Conservation (phyloP, 2,797 vertebrate genomes). For the Zenarchopterus dispar region DNA sequence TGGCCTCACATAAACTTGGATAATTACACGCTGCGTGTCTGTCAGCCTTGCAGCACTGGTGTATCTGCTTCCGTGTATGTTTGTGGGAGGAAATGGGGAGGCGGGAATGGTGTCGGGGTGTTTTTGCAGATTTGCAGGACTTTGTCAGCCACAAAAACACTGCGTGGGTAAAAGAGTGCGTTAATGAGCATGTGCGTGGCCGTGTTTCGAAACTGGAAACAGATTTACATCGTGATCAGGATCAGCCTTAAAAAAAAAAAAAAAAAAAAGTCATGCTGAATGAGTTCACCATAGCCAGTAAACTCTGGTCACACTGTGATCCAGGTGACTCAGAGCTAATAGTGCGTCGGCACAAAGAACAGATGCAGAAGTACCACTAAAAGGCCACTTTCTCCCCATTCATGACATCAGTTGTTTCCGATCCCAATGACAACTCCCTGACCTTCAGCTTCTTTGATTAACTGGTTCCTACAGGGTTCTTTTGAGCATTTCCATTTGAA, state of each 20-base stretch:
- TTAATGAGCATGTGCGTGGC: constrained; percentile 52
- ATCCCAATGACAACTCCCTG: constrained; percentile 45
- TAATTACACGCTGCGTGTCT: constrained; percentile 48
- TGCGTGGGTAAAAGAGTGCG: constrained; percentile 47
- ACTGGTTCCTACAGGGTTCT: constrained; percentile 52
- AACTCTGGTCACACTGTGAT: constrained; percentile 38
- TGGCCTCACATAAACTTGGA: constrained; percentile 50
- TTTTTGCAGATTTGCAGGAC: constrained; percentile 45
- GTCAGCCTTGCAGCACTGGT: constrained; percentile 33
- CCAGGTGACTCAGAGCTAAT: constrained; percentile 50
- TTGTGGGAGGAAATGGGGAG: constrained; percentile 29
- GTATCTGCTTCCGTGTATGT: constrained; percentile 46
- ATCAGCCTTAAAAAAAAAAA: constrained; percentile 34
- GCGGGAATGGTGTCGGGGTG: constrained; percentile 15
- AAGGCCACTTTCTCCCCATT: constrained; percentile 25
- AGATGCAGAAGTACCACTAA: constrained; percentile 18
- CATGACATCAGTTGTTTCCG: constrained; percentile 50
- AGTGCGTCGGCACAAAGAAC: constrained; percentile 34
- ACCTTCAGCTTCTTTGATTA: constrained; percentile 56
- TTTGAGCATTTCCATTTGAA: constrained; percentile 38
- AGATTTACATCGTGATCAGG: constrained; percentile 56
- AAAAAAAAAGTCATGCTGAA: constrained; percentile 58
- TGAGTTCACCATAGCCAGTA: constrained; percentile 26
- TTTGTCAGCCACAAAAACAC: constrained; percentile 54
- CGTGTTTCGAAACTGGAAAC: constrained; percentile 62